phyloP scores from a whole-genome alignment of 2,888 invertebrate species.

The Dusona sp. region DNA sequence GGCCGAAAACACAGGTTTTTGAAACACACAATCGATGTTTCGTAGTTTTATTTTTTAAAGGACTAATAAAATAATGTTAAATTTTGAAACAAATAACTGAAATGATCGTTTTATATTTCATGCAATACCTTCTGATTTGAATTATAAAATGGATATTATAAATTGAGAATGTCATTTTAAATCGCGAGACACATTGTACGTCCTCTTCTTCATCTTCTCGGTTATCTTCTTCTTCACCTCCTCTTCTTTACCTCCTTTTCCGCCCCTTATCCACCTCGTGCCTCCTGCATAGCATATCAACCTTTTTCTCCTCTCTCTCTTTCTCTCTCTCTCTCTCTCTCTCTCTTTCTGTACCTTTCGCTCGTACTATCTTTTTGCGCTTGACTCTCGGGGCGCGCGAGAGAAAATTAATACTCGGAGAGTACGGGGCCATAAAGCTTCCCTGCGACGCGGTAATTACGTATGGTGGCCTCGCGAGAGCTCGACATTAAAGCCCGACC shows the following conservation, averaged over 20 bases:
- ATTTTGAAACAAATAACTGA: not conserved
- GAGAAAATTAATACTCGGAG: slow-evolving; percentile 82
- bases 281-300: slow-evolving; percentile 48
- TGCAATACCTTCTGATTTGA: not conserved
- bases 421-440: slow-evolving; percentile 81
- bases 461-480: slow-evolving; percentile 75
- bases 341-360: slow-evolving; percentile 40
- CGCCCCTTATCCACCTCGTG: slow-evolving; percentile 56
- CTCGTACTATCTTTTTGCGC: slow-evolving; percentile 64
- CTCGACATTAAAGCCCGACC: slow-evolving; percentile 65
- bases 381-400: slow-evolving; percentile 73
- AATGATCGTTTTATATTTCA: not conserved
- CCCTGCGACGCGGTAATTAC: slow-evolving; percentile 82
- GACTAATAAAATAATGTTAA: too few relatives aligned
- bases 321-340: not conserved
- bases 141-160: slow-evolving; percentile 11
- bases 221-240: slow-evolving; percentile 52
- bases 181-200: slow-evolving; percentile 48
- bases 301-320: slow-evolving; percentile 13
- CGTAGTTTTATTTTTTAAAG: too few relatives aligned
- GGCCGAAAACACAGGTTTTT: too few relatives aligned
- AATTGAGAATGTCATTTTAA: slow-evolving; percentile 33
- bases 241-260: slow-evolving; percentile 49
- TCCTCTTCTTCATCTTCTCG: slow-evolving; percentile 21
- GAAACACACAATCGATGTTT: too few relatives aligned